These are phyloP conservation scores for Enteromius radiatus DNA, from an alignment of 2,797 vertebrate species.

Conservation along the genomic window DNA sequence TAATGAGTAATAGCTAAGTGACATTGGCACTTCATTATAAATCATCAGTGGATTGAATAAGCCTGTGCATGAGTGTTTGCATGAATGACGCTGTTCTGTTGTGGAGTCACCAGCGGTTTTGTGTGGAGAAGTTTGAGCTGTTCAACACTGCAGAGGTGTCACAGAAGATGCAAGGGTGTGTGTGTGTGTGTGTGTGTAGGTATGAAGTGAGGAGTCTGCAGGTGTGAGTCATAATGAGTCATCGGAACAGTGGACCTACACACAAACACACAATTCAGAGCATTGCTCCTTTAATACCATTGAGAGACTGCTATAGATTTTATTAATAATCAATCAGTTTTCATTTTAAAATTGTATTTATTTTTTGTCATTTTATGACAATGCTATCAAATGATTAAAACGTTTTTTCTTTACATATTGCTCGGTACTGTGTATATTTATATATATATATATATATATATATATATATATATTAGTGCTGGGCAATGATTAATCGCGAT, in stretches of 20 bases:
- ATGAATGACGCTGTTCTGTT: neutral
- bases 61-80: neutral
- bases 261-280: slow-evolving; percentile 22
- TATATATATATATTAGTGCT: too few relatives aligned
- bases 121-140: neutral
- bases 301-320: neutral
- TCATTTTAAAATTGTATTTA: neutral
- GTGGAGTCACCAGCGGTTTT: neutral
- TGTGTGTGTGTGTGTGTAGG: slow-evolving; percentile 23
- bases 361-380: neutral
- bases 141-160: slow-evolving; percentile 3
- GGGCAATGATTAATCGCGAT: too few relatives aligned
- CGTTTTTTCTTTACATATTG: too few relatives aligned
- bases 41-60: neutral
- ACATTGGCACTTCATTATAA: neutral
- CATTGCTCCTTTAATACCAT: neutral
- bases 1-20: neutral
- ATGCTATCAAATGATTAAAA: too few relatives aligned
- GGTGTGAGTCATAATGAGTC: slow-evolving; percentile 94
- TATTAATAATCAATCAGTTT: neutral
- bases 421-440: too few relatives aligned
- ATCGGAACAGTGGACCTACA: slow-evolving; percentile 84
- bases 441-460: too few relatives aligned
- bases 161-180: slow-evolving; percentile 1
- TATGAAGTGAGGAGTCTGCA: slow-evolving; percentile 83